Evolutionary conservation across 2,113 vertebrate genomes (phyloP).

Genomic region (Circaetus cinerascens): DNA sequence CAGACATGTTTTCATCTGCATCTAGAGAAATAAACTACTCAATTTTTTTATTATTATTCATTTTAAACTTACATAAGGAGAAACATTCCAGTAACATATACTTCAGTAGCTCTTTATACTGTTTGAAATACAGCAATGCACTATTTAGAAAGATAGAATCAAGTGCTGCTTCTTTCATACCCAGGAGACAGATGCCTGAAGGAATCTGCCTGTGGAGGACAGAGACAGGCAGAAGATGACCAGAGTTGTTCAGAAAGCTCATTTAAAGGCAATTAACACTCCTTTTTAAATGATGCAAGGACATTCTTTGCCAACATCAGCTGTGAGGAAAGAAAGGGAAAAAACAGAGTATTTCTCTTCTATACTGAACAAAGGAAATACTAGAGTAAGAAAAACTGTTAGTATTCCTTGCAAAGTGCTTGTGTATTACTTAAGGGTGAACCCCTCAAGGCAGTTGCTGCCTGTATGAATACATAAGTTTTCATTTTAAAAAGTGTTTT

Average conservation of each 20-base stretch:
- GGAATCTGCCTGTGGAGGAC: background rate
- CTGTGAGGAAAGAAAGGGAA: background rate
- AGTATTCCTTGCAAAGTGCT: background rate
- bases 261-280: background rate
- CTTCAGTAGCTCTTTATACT: background rate
- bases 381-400: background rate
- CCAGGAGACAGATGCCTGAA: background rate
- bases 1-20: background rate
- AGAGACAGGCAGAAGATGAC: background rate
- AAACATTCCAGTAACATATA: background rate
- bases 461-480: background rate
- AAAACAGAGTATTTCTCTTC: background rate
- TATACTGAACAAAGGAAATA: background rate
- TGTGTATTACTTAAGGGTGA: background rate
- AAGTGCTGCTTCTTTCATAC: background rate
- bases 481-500: background rate
- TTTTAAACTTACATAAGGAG: background rate
- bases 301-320: background rate
- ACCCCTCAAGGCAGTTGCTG: background rate
- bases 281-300: background rate
- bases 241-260: background rate
- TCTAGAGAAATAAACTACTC: background rate
- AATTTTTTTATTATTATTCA: background rate
- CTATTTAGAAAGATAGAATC: background rate
- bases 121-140: background rate